These are phyloP conservation scores for Drosophila atripex DNA, from an alignment of 2,888 invertebrate species.

Conservation along the genomic window DNA sequence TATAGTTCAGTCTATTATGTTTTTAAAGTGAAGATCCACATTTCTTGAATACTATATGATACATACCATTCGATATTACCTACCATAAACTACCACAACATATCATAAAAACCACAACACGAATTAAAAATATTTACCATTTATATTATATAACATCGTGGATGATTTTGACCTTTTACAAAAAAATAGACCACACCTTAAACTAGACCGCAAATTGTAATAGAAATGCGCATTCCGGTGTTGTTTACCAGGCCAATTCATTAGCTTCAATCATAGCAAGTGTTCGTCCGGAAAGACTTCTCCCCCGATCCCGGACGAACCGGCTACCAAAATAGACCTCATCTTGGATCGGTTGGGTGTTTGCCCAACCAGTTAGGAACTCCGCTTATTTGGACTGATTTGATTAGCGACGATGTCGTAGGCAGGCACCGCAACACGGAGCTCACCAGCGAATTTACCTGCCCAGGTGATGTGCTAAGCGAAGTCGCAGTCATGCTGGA, in stretches of 20 bases:
- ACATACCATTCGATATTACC: too few species aligned
- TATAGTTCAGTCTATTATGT: too few species aligned
- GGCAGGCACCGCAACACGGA: conserved; percentile 45
- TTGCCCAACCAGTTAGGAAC: conserved; percentile 57
- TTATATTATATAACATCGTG: neutral
- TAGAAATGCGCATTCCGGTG: conserved; percentile 5
- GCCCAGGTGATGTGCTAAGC: conserved; percentile 45
- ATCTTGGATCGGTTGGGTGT: conserved; percentile 20
- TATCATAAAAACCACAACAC: neutral
- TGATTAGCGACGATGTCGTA: conserved; percentile 72
- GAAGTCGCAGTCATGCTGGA: conserved; percentile 68
- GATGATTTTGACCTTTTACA: neutral
- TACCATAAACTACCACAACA: too few species aligned
- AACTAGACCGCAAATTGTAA: conserved; percentile 11
- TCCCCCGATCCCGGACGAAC: neutral
- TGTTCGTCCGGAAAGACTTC: conserved; percentile 1
- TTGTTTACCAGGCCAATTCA: conserved; percentile 36
- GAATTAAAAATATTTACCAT: conserved; percentile 2
- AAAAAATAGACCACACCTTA: neutral
- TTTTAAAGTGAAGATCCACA: neutral
- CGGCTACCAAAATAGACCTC: conserved; percentile 20
- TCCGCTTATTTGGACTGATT: conserved; percentile 52
- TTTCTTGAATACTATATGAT: neutral
- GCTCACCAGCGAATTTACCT: conserved; percentile 44
- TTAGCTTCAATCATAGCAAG: conserved; percentile 26